Evolutionary conservation across 2,797 vertebrate species (phyloP), one percentile per base, ranked within the genome.

Genomic region (Xenopus petersii): DNA sequence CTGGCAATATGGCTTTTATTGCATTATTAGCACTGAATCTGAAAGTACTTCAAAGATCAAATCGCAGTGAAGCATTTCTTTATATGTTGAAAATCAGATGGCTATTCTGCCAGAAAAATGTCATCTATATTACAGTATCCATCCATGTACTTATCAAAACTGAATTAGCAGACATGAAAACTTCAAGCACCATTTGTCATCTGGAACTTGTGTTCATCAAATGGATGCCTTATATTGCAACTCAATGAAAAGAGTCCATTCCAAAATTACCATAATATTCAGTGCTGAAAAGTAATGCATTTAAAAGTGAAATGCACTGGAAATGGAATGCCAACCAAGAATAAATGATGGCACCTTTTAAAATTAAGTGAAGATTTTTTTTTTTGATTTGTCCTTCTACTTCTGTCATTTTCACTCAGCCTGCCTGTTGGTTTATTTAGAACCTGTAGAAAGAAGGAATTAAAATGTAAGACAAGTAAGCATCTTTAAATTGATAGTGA

Each of bases 271-370:
- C 82, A 85, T 89, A 92, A 86, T 84, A 87, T 86, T 89, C 86
- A 83, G 85, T 90, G 83, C 87, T 82, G 86, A 87, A 85, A 80
- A 86, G 85, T 88, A 93, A 95, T 91, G 85, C 83, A 87, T 93
- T 93, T 93, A 89, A 90, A 93, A 89, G 88, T 85, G 83, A 89
- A 78, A 82, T 81, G 59, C 79, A 87, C 87, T 88, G 85, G 81
- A 92, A 92, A 94, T 87, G 82, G 88, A 90, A 90, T 88, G 86
- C 84, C 88, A 88, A 70, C 83, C 85, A 81, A 91, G 91, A 90
- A 91, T 88, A 93, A 91, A 90, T 89, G 74, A 89, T 82, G 74
- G 70, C 81, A 84, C 80, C 80, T 85, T 86, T 88, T 83, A 87
- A 85, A 89, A 87, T 89, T 86, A 21, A 21, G 21, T 84, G 80